These are phyloP conservation scores for Rhyacichthys aspro DNA, from an alignment of 2,797 vertebrate species.

Conservation along the genomic window DNA sequence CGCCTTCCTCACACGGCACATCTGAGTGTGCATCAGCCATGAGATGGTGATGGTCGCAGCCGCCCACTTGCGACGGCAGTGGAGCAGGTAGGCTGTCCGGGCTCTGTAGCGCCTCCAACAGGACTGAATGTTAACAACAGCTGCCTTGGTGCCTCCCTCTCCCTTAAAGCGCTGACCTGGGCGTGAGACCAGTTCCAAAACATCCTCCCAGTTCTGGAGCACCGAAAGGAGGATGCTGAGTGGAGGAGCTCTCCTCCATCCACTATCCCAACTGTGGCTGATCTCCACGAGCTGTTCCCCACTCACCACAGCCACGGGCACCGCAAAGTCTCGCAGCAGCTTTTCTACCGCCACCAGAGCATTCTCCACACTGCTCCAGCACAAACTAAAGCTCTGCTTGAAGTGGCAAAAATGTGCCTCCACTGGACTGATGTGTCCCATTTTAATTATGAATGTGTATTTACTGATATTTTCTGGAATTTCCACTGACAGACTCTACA, in stretches of 20 bases:
- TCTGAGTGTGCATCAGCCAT: conserved; percentile 78
- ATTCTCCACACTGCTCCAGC: conserved; percentile 71
- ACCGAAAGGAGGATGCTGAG: conserved; percentile 69
- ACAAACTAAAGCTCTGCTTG: conserved; percentile 74
- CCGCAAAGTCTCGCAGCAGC: conserved; percentile 78
- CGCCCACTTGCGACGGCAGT: conserved; percentile 81
- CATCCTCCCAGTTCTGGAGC: conserved; percentile 75
- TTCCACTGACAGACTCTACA: conserved; percentile 55
- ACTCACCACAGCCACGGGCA: conserved; percentile 79
- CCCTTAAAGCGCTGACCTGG: conserved; percentile 84
- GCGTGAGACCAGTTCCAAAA: conserved; percentile 64
- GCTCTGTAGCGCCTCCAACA: conserved; percentile 77
- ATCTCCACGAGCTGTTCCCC: conserved; percentile 69
- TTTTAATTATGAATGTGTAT: conserved; percentile 67
- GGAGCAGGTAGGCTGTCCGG: conserved; percentile 68
- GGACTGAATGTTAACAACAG: conserved; percentile 81
- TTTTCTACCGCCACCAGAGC: conserved; percentile 73
- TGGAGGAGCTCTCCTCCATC: conserved; percentile 55
- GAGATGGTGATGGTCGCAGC: conserved; percentile 76
- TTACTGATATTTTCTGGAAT: conserved; percentile 33
- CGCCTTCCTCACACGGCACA: conserved; percentile 70
- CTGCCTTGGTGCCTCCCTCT: conserved; percentile 68
- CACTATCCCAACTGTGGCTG: conserved; percentile 58
- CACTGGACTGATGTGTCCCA: conserved; percentile 72
- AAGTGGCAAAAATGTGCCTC: conserved; percentile 79